These are phyloP conservation scores for Blastomussa wellsi DNA, from an alignment of 92 coral and sea anemone genomes.

Conservation along the genomic window DNA sequence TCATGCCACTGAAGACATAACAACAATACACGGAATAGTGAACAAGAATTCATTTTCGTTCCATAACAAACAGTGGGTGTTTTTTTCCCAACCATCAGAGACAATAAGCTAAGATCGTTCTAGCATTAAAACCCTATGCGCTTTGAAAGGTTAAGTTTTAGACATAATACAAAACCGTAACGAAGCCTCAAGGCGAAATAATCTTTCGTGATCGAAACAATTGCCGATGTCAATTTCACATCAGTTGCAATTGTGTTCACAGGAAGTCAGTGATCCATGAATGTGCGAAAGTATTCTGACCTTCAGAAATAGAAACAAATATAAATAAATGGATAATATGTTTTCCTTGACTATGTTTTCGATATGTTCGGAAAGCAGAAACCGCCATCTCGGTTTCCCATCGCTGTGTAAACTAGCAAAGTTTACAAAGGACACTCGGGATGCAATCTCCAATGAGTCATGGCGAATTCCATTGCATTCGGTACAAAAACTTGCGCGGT, in stretches of 20 bases:
- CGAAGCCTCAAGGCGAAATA: neutral
- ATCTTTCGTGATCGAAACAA: conserved; percentile 2
- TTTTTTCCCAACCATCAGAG: neutral
- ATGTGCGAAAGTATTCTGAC: neutral
- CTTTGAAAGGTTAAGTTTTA: neutral
- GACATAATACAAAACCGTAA: too few species aligned
- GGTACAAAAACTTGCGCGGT: neutral
- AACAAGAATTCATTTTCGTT: neutral
- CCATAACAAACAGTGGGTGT: neutral
- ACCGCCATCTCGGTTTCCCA: neutral
- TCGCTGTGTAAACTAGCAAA: neutral
- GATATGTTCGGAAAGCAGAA: neutral
- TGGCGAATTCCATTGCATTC: conserved; percentile 29
- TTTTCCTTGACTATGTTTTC: neutral
- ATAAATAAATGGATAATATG: neutral
- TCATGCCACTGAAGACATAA: neutral
- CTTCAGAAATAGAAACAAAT: neutral
- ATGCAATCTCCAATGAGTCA: neutral
- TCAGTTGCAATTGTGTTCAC: neutral
- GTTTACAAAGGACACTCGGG: neutral
- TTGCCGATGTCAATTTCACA: conserved; percentile 2
- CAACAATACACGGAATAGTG: neutral
- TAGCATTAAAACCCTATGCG: neutral
- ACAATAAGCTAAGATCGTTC: neutral
- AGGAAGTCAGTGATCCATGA: conserved; percentile 15